Conservation (phyloP, 2,113 vertebrate species). For the Corythornis madagascariensis region DNA sequence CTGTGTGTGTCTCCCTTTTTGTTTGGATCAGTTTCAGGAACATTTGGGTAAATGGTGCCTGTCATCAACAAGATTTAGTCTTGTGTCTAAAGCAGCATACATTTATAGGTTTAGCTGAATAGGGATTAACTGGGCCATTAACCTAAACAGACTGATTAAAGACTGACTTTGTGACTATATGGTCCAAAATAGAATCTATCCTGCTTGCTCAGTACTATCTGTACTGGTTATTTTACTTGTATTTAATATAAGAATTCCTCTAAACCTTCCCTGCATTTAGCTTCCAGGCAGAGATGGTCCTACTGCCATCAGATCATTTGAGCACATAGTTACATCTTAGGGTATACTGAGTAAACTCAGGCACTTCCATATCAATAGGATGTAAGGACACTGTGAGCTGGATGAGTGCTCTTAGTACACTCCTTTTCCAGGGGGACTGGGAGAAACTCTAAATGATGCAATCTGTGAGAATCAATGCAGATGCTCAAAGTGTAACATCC, state of each 20-base stretch:
- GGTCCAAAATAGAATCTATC: not conserved
- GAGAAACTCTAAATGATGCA: not conserved
- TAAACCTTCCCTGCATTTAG: not conserved
- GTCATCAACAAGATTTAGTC: not conserved
- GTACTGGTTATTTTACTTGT: not conserved
- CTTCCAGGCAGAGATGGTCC: not conserved
- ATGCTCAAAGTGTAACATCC: not conserved
- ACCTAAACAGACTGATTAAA: not conserved
- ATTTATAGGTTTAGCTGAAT: not conserved
- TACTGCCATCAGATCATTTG: not conserved
- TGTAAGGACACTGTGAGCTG: not conserved
- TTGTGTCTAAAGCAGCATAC: not conserved
- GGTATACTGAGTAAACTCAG: not conserved
- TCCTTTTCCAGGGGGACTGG: not conserved
- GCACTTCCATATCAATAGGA: not conserved
- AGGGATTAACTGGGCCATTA: not conserved
- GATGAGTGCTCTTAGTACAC: not conserved
- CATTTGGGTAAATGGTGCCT: not conserved
- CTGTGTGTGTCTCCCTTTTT: not conserved
- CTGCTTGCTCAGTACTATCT: not conserved
- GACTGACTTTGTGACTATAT: not conserved
- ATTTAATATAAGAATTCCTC: not conserved
- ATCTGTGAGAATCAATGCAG: not conserved
- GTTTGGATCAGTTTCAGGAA: not conserved
- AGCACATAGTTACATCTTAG: not conserved